Evolutionary conservation across 2,113 vertebrate genomes (phyloP).

Genomic region (Grammomys surdaster): DNA sequence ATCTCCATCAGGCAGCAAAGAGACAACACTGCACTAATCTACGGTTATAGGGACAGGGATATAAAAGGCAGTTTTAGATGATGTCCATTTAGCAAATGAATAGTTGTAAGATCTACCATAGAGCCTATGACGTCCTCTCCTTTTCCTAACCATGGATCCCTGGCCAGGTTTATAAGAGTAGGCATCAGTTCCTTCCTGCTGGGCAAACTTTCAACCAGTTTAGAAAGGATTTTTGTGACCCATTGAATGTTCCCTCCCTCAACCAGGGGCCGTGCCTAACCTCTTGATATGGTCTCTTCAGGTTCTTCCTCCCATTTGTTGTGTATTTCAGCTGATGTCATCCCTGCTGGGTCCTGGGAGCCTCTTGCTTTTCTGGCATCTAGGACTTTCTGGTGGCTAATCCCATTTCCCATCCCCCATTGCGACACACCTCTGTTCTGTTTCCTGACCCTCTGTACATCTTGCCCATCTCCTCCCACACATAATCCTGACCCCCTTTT

Average conservation of each 20-base stretch:
- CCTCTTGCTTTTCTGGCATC: too few species aligned
- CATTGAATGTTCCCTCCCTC: fast-evolving
- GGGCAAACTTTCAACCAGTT: not conserved
- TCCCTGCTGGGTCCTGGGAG: too few species aligned
- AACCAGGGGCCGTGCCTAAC: too few species aligned
- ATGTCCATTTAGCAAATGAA: not conserved
- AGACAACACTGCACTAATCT: not conserved
- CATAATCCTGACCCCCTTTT: too few species aligned
- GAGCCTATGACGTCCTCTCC: not conserved
- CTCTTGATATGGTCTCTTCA: too few species aligned
- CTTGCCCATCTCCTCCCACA: too few species aligned
- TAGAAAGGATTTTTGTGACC: not conserved
- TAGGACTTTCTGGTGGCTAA: too few species aligned
- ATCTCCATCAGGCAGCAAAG: not conserved
- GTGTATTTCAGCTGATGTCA: too few species aligned
- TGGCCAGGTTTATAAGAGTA: not conserved
- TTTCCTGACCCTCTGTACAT: too few species aligned
- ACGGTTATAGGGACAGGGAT: not conserved
- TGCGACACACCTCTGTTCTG: too few species aligned
- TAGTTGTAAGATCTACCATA: not conserved
- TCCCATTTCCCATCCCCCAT: too few species aligned
- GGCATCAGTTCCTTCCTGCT: not conserved
- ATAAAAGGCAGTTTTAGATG: not conserved
- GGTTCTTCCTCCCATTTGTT: too few species aligned
- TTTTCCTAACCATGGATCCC: not conserved